Evolutionary conservation across 2,888 invertebrate genomes (phyloP).

Genomic region (Agrotis ipsilon): DNA sequence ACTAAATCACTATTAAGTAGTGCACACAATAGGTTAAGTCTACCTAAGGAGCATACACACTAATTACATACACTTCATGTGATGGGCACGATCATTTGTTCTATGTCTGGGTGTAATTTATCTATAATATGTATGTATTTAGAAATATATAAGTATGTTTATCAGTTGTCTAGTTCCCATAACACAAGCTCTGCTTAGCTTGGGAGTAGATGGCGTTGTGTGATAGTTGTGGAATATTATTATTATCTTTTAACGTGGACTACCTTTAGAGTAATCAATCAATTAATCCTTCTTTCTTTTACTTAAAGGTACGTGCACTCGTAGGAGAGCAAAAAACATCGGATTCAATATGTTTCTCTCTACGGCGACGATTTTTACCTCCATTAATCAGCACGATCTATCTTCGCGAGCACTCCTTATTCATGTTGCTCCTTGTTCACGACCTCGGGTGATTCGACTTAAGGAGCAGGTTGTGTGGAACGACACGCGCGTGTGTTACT

Average conservation of each 20-base stretch:
- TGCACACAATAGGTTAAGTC: too few relatives aligned
- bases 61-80: too few relatives aligned
- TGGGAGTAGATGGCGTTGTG: too few relatives aligned
- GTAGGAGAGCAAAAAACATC: slow-evolving; percentile 13
- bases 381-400: slow-evolving; percentile 40
- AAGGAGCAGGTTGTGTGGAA: neutral
- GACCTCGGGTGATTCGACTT: neutral
- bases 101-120: too few relatives aligned
- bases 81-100: too few relatives aligned
- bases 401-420: slow-evolving; percentile 27
- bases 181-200: too few relatives aligned
- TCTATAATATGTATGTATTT: too few relatives aligned
- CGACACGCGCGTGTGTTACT: neutral
- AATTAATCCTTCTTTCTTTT: neutral
- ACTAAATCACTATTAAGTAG: too few relatives aligned
- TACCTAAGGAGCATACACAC: too few relatives aligned
- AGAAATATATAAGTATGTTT: too few relatives aligned
- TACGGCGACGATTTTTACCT: slow-evolving; percentile 16
- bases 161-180: too few relatives aligned
- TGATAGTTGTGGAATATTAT: too few relatives aligned
- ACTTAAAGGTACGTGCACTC: neutral
- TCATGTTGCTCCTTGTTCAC: slow-evolving; percentile 1
- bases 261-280: slow-evolving; percentile 1
- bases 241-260: neutral
- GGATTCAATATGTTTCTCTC: slow-evolving; percentile 4